Base-by-base conservation (phyloP, 2,113 vertebrate genomes). In the Lasiurus cinereus region DNA sequence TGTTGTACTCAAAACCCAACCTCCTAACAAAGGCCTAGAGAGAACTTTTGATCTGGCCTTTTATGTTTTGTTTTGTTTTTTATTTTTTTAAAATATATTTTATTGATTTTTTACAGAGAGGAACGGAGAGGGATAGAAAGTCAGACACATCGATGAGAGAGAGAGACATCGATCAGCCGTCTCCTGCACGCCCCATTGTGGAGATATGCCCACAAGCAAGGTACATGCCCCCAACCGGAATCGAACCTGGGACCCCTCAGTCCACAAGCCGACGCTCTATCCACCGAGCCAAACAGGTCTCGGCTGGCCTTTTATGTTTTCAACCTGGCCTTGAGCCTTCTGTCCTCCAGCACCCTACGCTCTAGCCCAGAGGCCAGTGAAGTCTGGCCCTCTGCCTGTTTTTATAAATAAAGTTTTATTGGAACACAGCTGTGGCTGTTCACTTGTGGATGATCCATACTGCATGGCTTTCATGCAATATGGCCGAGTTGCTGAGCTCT, bases 381-480 rank as follows among this genome's bases (percentile, higher is more conserved):
- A 43, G 56, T 56, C 78, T 76, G 18, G 11, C 29, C n/a, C 14
- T 8, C 7, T n/a, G 27, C 5, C 31, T 79, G 27, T 36, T 77
- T 89, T 90, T 18, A 72, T 72, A 92, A 91, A 88, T 88, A 46
- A 88, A 69, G 77, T 74, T 90, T 92, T 90, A 79, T 3, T 67
- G 64, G 21, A 19, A 84, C 13, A 66, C 22, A 69, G 43, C 24
- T 52, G 74, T 16, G 21, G 12, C 27, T 11, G 12, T 77, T 85
- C 74, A 72, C 11, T 50, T 46, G 62, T 1, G 2, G 29, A 10
- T 1, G 1, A 7, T n/a, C 33, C 48, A 15, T 11, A 21, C 43
- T 59, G 54, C 2, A 21, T 8, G 46, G 50, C 48, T 56, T 73
- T 92, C 33, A 9, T n/a, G 39, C 39, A 18, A 19, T 21, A 27